Percentiles rank a stretch among this genome's conserved stretches.
Conservation (phyloP, 2,888 invertebrate species). For the Platerodrilus igneus region DNA sequence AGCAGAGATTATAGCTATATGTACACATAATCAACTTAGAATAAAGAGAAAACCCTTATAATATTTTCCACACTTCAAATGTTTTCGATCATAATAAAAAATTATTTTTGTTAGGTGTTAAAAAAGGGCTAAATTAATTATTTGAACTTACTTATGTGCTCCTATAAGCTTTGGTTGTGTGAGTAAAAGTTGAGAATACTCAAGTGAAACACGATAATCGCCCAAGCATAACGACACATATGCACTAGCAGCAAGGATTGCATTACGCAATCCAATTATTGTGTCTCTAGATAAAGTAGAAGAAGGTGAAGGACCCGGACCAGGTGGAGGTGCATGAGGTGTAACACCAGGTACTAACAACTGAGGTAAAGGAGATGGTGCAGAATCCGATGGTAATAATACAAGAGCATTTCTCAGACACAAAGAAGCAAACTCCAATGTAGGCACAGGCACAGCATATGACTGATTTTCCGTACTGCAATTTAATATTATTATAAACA, state of each 20-base stretch:
- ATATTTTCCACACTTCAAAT: too few relatives aligned
- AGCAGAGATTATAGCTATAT: too few relatives aligned
- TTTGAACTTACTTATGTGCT: constrained; percentile 56
- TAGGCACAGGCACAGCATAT: constrained; percentile 81
- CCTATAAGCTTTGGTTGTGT: constrained; percentile 67
- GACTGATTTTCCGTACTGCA: constrained; percentile 61
- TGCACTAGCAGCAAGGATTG: constrained; percentile 72
- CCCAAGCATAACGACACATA: constrained; percentile 82
- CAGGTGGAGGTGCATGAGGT: constrained; percentile 42
- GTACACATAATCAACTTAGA: too few relatives aligned
- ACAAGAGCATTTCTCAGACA: constrained; percentile 82
- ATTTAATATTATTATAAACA: constrained; percentile 1
- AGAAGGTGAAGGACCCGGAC: constrained; percentile 55
- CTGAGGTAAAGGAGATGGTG: constrained; percentile 43
- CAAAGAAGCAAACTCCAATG: constrained; percentile 83
- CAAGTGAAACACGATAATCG: constrained; percentile 74
- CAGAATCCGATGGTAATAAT: constrained; percentile 57
- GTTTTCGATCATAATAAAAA: neutral
- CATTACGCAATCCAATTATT: constrained; percentile 57
- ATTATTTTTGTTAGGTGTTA: neutral
- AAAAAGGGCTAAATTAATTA: constrained; percentile 3
- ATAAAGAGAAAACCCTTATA: too few relatives aligned
- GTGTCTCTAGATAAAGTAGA: constrained; percentile 59
- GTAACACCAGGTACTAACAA: constrained; percentile 44
- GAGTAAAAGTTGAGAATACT: constrained; percentile 71